Base-by-base conservation (phyloP, 2,888 invertebrate species). In the Formica aserva region DNA sequence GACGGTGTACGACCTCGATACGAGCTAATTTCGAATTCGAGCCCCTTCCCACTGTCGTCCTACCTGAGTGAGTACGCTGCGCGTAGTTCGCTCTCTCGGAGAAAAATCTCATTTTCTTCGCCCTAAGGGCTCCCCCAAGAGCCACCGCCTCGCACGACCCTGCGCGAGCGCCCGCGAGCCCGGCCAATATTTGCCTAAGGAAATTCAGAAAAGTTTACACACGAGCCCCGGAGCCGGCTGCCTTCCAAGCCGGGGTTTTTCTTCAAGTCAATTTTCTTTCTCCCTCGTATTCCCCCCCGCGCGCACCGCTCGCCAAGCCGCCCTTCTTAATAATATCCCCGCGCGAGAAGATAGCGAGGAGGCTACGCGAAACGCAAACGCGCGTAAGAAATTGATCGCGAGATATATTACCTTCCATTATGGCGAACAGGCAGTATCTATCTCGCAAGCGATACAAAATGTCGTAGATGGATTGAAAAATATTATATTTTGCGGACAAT, bases 191-290 rank as follows among this genome's bases (percentile, higher is more conserved):
- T 94, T 94, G 92, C 94, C 94, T 94, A 93, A 93, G 94, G 93
- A 94, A 94, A 94, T 94, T 94, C 92, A 93, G 92, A 91, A 93
- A 93, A 94, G 94, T 94, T 94, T 94, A 93, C 94, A 92, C 93
- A 94, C 92, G 94, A 92, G 90, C 90, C 91, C 82, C 86, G 72
- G 75, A 86, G 88, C 89, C 89, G 88, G 90, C 89, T 88, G 89
- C 90, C 91, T 92, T 89, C 87, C 86, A 78, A 86, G 90, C 84
- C 87, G 76, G 89, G 86, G 71, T 83, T 89, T 91, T 92, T 90
- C 91, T 90, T 90, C 85, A 87, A 80, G 89, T 90, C 89, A 91
- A 92, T 92, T 92, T 92, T 92, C 91, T 88, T 78, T 74, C 85
- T 72, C 32, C 72, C 80, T 63, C 66, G 41, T 62, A 72, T 66